Conservation (phyloP, 2,797 vertebrate species). For the Sebastes trivittatus region DNA sequence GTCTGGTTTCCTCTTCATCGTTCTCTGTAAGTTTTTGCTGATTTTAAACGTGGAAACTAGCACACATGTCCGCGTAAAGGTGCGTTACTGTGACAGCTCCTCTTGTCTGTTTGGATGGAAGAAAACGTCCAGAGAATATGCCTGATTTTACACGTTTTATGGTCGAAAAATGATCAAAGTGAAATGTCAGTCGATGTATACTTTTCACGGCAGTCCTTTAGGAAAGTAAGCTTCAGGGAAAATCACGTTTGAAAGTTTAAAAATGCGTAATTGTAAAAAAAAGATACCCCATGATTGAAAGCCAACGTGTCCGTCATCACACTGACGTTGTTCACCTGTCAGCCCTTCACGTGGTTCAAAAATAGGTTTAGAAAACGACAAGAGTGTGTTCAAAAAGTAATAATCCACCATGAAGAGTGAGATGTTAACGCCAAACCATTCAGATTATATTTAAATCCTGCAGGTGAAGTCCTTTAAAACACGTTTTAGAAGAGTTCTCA, state of each 20-base stretch:
- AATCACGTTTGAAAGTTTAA: not conserved
- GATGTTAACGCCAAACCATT: no score
- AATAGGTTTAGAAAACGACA: not conserved
- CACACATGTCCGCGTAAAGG: not conserved
- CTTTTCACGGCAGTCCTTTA: not conserved
- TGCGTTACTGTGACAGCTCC: not conserved
- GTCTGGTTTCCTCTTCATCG: not conserved
- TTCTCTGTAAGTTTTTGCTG: not conserved
- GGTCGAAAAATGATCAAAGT: not conserved
- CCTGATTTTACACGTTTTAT: not conserved
- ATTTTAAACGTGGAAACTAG: not conserved
- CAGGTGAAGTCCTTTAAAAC: not conserved
- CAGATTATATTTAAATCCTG: not conserved
- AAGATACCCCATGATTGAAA: not conserved
- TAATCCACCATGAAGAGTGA: not conserved
- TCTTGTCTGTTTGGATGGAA: no score
- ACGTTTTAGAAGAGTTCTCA: not conserved
- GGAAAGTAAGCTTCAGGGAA: not conserved
- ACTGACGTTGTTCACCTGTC: not conserved
- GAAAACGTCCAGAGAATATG: not conserved
- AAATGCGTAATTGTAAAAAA: not conserved
- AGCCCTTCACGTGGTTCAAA: no score
- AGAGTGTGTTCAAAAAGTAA: no score
- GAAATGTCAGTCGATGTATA: not conserved
- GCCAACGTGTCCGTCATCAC: no score